Evolutionary conservation across 2,797 vertebrate species (phyloP).

Genomic region (Mallotus villosus): DNA sequence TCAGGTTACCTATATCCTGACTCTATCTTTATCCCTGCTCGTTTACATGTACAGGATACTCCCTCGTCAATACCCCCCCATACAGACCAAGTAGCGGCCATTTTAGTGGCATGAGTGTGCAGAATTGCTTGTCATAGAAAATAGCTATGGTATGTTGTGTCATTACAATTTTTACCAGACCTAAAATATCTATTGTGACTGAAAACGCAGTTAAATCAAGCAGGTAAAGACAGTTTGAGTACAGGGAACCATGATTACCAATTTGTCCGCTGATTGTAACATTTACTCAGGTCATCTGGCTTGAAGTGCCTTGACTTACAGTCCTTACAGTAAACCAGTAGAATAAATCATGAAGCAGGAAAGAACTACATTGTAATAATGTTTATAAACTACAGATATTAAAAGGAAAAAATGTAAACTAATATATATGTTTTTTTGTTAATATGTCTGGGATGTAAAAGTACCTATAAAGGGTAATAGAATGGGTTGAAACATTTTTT

Average conservation of each 20-base stretch:
- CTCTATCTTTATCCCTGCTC: constrained; percentile 1
- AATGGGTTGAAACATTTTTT: background rate
- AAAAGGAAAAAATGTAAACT: background rate
- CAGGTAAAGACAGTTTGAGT: background rate
- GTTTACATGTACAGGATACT: constrained; percentile 3
- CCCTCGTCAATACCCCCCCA: background rate
- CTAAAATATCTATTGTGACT: background rate
- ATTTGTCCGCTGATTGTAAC: no score
- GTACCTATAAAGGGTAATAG: background rate
- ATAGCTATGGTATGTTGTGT: background rate
- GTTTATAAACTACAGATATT: background rate
- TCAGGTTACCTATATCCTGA: constrained; percentile 29
- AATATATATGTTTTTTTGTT: background rate
- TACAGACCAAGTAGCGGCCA: background rate
- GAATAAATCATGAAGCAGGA: no score
- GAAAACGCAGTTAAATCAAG: background rate
- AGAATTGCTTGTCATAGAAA: background rate
- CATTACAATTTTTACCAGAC: background rate
- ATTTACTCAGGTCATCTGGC: no score
- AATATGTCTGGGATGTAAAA: background rate
- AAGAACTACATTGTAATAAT: no score
- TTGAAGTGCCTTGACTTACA: no score
- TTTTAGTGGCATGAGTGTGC: constrained; percentile 3
- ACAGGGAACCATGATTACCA: no score
- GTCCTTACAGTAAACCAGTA: no score